Evolutionary conservation across 2,113 vertebrate genomes (phyloP).

Genomic region (Picathartes gymnocephalus): DNA sequence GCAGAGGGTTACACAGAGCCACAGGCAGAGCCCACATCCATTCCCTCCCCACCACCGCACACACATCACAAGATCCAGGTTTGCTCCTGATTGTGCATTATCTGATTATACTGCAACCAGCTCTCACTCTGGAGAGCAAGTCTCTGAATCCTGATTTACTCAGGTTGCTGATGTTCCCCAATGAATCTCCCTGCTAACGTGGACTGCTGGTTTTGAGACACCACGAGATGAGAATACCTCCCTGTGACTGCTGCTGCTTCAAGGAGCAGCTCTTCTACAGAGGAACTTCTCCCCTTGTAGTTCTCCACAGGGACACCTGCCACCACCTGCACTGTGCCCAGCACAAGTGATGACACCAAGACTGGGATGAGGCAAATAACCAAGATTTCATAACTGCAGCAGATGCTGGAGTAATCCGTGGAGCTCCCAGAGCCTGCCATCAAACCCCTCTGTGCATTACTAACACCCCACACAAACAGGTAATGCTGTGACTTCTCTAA

Average conservation of each 20-base stretch:
- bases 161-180: not conserved
- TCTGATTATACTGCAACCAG: not conserved
- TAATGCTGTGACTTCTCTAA: not conserved
- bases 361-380: not conserved
- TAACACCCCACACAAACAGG: not conserved
- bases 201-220: not conserved
- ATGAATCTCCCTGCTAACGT: not conserved
- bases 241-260: not conserved
- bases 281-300: not conserved
- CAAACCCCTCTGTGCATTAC: not conserved
- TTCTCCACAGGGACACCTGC: not conserved
- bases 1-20: not conserved
- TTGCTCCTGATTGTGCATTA: not conserved
- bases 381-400: not conserved
- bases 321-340: not conserved
- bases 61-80: not conserved
- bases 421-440: not conserved
- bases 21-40: fast-evolving
- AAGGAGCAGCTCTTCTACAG: not conserved
- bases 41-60: not conserved
- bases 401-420: not conserved
- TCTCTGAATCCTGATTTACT: not conserved
- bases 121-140: not conserved
- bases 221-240: not conserved
- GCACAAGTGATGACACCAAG: not conserved